These are phyloP conservation scores for Hyles vespertilio DNA, from an alignment of 1,140 invertebrate genomes.

Conservation along the genomic window DNA sequence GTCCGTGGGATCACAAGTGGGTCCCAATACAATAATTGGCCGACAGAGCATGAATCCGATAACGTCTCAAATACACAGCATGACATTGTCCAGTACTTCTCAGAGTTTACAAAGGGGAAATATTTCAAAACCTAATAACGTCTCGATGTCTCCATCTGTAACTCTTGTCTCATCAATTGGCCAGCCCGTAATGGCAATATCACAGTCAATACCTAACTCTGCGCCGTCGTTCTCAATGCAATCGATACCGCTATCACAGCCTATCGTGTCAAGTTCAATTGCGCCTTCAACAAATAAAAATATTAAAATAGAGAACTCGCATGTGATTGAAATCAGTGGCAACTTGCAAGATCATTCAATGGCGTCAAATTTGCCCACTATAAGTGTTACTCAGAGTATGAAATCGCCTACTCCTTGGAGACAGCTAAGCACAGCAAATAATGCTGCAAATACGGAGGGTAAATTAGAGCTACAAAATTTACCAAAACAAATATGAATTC, in stretches of 20 bases:
- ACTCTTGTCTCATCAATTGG: slow-evolving; percentile 63
- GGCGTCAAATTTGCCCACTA: slow-evolving; percentile 54
- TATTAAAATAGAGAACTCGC: slow-evolving; percentile 66
- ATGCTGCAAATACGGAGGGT: slow-evolving; percentile 36
- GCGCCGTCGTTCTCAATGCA: slow-evolving; percentile 59
- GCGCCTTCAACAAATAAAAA: slow-evolving; percentile 58
- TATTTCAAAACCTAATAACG: slow-evolving; percentile 53
- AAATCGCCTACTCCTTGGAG: slow-evolving; percentile 69
- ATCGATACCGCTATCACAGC: slow-evolving; percentile 63
- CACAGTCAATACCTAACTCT: slow-evolving; percentile 63
- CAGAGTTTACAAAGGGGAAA: slow-evolving; percentile 50
- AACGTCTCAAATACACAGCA: slow-evolving; percentile 65
- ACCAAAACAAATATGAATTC: slow-evolving; percentile 42
- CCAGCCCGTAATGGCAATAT: slow-evolving; percentile 67
- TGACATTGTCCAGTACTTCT: slow-evolving; percentile 53
- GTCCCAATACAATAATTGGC: slow-evolving; percentile 40
- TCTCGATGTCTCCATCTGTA: slow-evolving; percentile 61
- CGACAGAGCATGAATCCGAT: slow-evolving; percentile 62
- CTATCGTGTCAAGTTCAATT: slow-evolving; percentile 66
- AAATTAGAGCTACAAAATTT: slow-evolving; percentile 60
- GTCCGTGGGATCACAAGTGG: slow-evolving; percentile 42
- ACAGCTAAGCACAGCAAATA: slow-evolving; percentile 40
- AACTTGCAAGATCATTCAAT: slow-evolving; percentile 62
- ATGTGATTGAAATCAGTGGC: slow-evolving; percentile 68
- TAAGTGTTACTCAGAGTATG: slow-evolving; percentile 66